These are phyloP conservation scores for Myodes glareolus DNA, from an alignment of 2,113 vertebrate genomes.

Conservation along the genomic window DNA sequence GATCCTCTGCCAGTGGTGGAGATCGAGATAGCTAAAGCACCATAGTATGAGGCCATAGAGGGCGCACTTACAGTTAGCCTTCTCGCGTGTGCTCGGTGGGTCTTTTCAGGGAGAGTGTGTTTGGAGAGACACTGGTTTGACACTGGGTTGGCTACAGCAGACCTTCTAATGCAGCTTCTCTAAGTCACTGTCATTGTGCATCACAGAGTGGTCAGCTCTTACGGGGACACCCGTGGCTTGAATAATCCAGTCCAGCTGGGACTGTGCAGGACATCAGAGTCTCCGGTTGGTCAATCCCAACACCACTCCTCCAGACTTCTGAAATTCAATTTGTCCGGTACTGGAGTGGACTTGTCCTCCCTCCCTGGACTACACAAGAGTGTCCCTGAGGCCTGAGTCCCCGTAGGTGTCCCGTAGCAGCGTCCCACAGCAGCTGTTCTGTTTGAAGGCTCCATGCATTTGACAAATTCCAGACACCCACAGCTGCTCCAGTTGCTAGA, in stretches of 20 bases:
- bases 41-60: neutral
- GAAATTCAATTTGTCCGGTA: constrained; percentile 61
- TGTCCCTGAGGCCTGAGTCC: constrained; percentile 77
- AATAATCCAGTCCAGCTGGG: neutral
- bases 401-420: constrained; percentile 82
- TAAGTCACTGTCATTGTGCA: neutral
- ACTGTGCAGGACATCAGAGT: neutral
- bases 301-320: constrained; percentile 39
- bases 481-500: constrained; percentile 80
- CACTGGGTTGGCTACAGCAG: neutral
- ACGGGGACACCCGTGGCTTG: neutral
- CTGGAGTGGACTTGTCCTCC: constrained; percentile 75
- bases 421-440: constrained; percentile 86
- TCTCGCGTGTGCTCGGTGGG: neutral
- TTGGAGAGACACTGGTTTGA: neutral
- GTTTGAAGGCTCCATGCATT: constrained; percentile 85
- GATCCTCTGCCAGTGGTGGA: neutral
- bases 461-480: constrained; percentile 87
- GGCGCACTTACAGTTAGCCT: neutral
- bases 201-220: rapidly evolving
- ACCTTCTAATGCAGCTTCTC: neutral
- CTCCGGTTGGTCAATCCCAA: neutral
- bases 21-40: neutral
- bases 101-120: neutral
- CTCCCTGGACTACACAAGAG: constrained; percentile 77